These are phyloP conservation scores for Furcifer pardalis DNA, from an alignment of 2,797 vertebrate genomes.

Conservation along the genomic window DNA sequence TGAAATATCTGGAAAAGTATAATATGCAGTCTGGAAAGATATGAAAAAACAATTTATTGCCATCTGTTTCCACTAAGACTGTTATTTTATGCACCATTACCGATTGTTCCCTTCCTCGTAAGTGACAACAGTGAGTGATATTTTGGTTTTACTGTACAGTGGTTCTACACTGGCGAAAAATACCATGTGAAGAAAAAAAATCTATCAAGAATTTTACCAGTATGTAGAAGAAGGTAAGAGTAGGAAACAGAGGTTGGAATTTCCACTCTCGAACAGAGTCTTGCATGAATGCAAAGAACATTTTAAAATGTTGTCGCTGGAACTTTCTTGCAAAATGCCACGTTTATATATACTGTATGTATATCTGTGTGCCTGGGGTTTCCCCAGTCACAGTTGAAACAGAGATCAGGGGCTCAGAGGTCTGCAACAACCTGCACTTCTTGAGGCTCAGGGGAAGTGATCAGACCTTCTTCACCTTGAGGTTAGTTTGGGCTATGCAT, in stretches of 20 bases:
- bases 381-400: no score
- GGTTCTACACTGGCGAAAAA: neutral
- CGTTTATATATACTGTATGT: no score
- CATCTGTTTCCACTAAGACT: neutral
- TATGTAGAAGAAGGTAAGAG: neutral
- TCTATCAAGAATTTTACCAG: no score
- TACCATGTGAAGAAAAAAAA: no score
- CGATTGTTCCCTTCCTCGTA: no score
- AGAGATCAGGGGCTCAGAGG: no score
- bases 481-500: no score
- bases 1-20: neutral
- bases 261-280: neutral
- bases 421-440: no score
- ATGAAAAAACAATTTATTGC: neutral
- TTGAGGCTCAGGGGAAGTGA: no score
- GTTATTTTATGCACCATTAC: neutral
- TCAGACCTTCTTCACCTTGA: no score
- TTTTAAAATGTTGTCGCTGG: neutral
- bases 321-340: neutral
- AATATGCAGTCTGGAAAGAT: neutral
- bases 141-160: neutral
- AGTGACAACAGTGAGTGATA: neutral
- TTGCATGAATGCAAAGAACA: no score
- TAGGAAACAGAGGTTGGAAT: neutral
- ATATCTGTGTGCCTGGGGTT: no score